A percentile compares a stretch with the other conserved stretches of the same genome.
phyloP scores from a whole-genome alignment of 2,888 invertebrate genomes.

The Drosophila kanekoi region DNA sequence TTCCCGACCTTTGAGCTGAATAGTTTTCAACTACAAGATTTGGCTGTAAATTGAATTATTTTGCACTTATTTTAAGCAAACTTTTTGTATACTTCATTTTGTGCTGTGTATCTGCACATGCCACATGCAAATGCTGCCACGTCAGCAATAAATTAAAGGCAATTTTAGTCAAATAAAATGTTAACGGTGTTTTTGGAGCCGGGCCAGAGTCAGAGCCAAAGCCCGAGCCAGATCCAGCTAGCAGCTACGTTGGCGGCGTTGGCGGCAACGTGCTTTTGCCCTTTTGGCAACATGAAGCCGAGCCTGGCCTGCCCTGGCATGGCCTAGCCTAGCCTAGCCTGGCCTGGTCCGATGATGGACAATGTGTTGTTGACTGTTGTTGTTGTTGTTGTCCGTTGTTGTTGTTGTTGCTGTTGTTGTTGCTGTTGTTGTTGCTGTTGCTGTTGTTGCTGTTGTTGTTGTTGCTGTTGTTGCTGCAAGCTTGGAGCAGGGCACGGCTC shows the following conservation, averaged over 20 bases:
- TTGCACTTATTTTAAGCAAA: not conserved
- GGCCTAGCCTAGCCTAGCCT: conserved; percentile 18
- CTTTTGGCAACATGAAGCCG: conserved; percentile 69
- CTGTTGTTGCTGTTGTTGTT: conserved; percentile 2
- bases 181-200: conserved; percentile 63
- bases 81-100: not conserved
- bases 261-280: conserved; percentile 60
- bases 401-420: conserved; percentile 29
- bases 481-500: conserved; percentile 21
- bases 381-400: too few relatives aligned
- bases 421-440: conserved; percentile 29
- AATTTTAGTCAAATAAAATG: conserved; percentile 81
- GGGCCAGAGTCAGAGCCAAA: conserved; percentile 20
- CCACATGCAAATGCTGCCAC: conserved; percentile 59
- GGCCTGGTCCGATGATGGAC: conserved; percentile 66
- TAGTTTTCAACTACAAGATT: too few relatives aligned
- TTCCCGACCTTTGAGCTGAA: too few relatives aligned
- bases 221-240: conserved; percentile 1
- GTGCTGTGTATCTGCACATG: conserved; percentile 36
- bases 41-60: not conserved
- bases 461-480: conserved; percentile 19
- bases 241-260: conserved; percentile 55
- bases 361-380: conserved; percentile 49
- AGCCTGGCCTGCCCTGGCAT: conserved; percentile 27
- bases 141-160: conserved; percentile 81